phyloP scores from a whole-genome alignment of 2,113 vertebrate species.

The Himantopus leucocephalus region DNA sequence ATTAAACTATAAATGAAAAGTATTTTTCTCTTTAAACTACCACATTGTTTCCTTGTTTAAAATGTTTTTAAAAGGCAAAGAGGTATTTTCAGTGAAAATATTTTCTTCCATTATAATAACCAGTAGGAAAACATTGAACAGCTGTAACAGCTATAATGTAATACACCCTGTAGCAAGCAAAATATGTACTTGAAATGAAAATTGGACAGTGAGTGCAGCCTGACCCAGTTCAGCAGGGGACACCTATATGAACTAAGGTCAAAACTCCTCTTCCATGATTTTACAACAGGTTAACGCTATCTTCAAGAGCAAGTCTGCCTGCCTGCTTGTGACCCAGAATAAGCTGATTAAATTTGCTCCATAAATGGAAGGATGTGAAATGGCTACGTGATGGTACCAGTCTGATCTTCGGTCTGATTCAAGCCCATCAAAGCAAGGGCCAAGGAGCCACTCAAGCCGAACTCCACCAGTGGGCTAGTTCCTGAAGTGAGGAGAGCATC shows the following conservation, averaged over 20 bases:
- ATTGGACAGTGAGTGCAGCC: neutral
- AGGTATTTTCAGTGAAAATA: slow-evolving; percentile 43
- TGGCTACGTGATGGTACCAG: neutral
- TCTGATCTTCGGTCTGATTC: neutral
- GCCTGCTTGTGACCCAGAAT: neutral
- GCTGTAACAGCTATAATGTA: slow-evolving; percentile 18
- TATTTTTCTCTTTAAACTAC: neutral
- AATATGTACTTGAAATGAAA: neutral
- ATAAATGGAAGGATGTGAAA: neutral
- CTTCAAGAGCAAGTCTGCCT: neutral
- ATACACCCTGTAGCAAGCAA: neutral
- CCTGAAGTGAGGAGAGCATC: neutral
- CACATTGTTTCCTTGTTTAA: neutral
- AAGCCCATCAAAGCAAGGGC: neutral
- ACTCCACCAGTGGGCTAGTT: neutral
- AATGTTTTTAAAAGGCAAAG: slow-evolving; percentile 1
- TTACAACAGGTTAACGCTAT: neutral
- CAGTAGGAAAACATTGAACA: neutral
- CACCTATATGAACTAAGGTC: neutral
- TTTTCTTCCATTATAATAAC: neutral
- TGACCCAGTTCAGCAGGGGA: neutral
- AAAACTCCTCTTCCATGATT: neutral
- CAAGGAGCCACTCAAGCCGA: neutral
- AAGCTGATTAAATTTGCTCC: neutral
- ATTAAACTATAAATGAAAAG: neutral